A percentile compares a stretch with the other conserved stretches of the same genome.
These are phyloP conservation scores for Callimorpha dominula DNA, from an alignment of 2,888 invertebrate species.

Conservation along the genomic window DNA sequence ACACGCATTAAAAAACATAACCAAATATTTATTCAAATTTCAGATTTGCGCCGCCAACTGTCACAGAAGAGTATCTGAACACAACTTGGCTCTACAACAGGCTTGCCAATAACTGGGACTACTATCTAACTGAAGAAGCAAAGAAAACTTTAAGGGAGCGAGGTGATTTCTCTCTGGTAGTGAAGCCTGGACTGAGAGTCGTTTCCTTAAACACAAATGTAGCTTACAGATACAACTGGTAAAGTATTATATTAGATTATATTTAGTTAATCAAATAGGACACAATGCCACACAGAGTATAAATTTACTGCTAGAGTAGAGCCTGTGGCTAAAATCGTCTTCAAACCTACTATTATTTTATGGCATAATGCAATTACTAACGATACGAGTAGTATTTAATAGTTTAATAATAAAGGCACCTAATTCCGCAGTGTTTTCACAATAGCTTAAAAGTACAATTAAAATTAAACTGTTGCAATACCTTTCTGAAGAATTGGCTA, in stretches of 20 bases:
- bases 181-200: conserved; percentile 90
- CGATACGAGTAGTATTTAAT: too few species aligned
- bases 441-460: too few species aligned
- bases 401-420: too few species aligned
- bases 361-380: too few species aligned
- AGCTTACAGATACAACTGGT: conserved; percentile 91
- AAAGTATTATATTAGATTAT: too few species aligned
- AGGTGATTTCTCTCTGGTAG: conserved; percentile 92
- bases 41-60: conserved; percentile 88
- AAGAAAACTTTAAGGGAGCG: conserved; percentile 87
- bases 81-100: conserved; percentile 92
- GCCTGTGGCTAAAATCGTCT: too few species aligned
- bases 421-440: too few species aligned
- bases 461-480: too few species aligned
- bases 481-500: too few species aligned
- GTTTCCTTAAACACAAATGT: conserved; percentile 94
- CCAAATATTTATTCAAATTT: conserved; percentile 18
- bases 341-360: too few species aligned
- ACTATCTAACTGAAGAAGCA: conserved; percentile 89
- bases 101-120: conserved; percentile 90
- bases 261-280: neutral
- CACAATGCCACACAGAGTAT: too few species aligned
- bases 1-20: too few species aligned
- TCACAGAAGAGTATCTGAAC: conserved; percentile 81
- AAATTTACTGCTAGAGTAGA: neutral